phyloP scores from a whole-genome alignment of 1,140 invertebrate species.

The Aphelinus certus region DNA sequence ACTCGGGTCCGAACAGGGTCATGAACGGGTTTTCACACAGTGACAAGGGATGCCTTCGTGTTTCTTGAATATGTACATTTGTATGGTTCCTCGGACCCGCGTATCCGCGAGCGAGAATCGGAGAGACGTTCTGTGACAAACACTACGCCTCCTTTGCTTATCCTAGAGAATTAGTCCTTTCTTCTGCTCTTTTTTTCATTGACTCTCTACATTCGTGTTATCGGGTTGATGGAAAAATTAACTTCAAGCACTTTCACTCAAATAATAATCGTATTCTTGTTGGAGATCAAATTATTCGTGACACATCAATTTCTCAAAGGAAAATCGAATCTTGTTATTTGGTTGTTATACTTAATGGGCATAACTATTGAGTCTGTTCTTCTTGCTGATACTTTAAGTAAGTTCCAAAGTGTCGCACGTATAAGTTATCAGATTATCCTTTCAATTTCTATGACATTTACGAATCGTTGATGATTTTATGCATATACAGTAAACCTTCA shows the following conservation, averaged over 20 bases:
- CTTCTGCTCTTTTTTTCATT: constrained; percentile 14
- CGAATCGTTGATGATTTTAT: too few species aligned
- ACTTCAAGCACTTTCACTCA: not conserved
- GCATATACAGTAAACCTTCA: too few species aligned
- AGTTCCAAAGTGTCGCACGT: too few species aligned
- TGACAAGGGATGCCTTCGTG: constrained; percentile 5
- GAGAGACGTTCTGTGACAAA: not conserved
- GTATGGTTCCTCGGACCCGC: constrained; percentile 21
- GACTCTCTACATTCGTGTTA: not conserved
- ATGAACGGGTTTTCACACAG: constrained; percentile 27
- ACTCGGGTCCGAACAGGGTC: constrained; percentile 7
- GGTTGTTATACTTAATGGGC: too few species aligned
- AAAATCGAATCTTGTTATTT: too few species aligned
- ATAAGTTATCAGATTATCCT: too few species aligned
- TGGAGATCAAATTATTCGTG: not conserved
- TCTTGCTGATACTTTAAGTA: too few species aligned
- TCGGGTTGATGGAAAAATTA: not conserved
- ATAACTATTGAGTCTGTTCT: too few species aligned
- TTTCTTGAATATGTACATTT: constrained; percentile 37
- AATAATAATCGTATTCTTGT: not conserved
- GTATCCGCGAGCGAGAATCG: not conserved
- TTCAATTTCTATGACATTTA: too few species aligned
- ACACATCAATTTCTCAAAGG: not conserved
- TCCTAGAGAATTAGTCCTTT: constrained; percentile 32
- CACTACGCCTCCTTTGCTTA: not conserved